Conservation (phyloP, 2,888 invertebrate species). For the Sinhomidia bicolor region DNA sequence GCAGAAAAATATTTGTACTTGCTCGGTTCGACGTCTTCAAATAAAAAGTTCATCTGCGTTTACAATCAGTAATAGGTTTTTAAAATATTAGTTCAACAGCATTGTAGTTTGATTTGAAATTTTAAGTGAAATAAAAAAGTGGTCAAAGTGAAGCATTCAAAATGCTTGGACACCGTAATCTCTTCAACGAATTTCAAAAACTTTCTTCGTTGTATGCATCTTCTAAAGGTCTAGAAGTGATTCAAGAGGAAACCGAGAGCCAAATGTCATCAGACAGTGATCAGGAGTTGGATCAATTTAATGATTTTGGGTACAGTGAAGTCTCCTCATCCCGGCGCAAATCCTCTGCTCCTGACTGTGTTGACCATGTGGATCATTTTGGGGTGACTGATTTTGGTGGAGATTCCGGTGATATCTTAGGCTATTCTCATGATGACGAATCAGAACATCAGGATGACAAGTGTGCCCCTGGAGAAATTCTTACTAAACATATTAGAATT, state of each 20-base stretch:
- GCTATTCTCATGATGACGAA: constrained; percentile 58
- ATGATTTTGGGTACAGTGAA: constrained; percentile 54
- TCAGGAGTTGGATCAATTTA: constrained; percentile 76
- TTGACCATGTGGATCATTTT: constrained; percentile 67
- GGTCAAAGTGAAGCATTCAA: background rate
- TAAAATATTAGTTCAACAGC: too few species aligned
- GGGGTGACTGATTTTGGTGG: constrained; percentile 57
- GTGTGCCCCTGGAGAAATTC: constrained; percentile 73
- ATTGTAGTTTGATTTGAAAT: background rate
- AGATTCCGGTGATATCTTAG: constrained; percentile 43
- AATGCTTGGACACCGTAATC: constrained; percentile 10
- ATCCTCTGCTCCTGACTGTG: constrained; percentile 25
- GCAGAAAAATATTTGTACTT: too few species aligned
- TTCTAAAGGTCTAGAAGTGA: constrained; percentile 78
- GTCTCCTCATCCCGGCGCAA: constrained; percentile 42
- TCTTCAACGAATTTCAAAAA: background rate
- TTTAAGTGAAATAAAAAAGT: background rate
- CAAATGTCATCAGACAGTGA: constrained; percentile 80
- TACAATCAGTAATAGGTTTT: too few species aligned
- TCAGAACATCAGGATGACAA: constrained; percentile 53
- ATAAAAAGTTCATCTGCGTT: too few species aligned
- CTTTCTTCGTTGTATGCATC: constrained; percentile 13
- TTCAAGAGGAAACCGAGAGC: constrained; percentile 80
- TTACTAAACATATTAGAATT: constrained; percentile 79
- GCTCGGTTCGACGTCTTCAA: too few species aligned